Evolutionary conservation across 2,888 invertebrate genomes (phyloP).

Genomic region (Melanargia galathea): DNA sequence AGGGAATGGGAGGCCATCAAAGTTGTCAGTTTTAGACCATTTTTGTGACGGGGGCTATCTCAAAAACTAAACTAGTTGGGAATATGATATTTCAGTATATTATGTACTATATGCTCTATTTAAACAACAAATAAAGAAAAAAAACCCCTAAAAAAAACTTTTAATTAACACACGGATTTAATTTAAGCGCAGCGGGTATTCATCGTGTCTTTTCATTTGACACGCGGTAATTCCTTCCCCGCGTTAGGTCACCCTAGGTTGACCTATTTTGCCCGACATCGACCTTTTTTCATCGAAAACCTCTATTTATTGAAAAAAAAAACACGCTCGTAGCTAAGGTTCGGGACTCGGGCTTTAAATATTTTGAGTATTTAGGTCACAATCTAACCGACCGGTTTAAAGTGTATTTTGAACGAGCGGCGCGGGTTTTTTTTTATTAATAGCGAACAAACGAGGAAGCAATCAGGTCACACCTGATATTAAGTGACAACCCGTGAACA

Average conservation of each 20-base stretch:
- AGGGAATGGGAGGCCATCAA: no score
- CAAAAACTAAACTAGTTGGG: no score
- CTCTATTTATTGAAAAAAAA: slow-evolving; percentile 10
- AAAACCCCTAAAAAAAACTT: slow-evolving; percentile 5
- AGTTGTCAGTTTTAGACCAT: no score
- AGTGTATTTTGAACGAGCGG: background rate
- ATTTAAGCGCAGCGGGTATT: slow-evolving; percentile 10
- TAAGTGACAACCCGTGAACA: no score
- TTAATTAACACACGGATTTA: slow-evolving; percentile 17
- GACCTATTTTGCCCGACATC: slow-evolving; percentile 17
- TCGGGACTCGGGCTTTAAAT: background rate
- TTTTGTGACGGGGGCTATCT: no score
- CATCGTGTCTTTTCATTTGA: slow-evolving; percentile 17
- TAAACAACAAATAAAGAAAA: background rate
- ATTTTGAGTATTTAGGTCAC: background rate
- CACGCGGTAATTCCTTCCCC: slow-evolving; percentile 14
- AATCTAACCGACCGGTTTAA: background rate
- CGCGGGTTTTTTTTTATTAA: no score
- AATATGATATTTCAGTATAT: no score
- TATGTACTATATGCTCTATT: background rate
- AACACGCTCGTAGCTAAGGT: background rate
- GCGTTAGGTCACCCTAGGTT: slow-evolving; percentile 13
- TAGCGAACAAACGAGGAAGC: no score
- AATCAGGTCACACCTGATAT: no score
- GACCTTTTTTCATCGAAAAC: slow-evolving; percentile 10